These are phyloP conservation scores for Sinonovacula constricta DNA, from an alignment of 1,140 invertebrate genomes.

Conservation along the genomic window DNA sequence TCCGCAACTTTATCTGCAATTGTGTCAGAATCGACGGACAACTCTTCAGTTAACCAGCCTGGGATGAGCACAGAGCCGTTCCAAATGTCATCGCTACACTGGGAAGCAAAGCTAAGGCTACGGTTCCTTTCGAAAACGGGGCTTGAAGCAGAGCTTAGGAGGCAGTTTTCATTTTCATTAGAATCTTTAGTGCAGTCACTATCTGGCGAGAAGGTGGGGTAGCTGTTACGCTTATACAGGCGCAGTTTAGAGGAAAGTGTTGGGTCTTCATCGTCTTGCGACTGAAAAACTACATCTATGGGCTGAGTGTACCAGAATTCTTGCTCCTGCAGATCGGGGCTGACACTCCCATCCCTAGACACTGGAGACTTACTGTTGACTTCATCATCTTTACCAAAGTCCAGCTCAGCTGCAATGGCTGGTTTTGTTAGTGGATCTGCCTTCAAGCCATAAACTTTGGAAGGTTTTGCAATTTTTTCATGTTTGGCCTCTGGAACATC, in stretches of 20 bases:
- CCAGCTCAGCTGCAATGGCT: too few relatives aligned
- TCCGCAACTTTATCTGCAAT: constrained; percentile 9
- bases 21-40: too few relatives aligned
- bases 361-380: constrained; percentile 2
- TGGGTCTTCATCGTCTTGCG: constrained; percentile 39
- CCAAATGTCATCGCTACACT: constrained; percentile 37
- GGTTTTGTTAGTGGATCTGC: constrained; percentile 10
- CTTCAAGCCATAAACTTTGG: neutral
- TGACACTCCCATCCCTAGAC: constrained; percentile 53
- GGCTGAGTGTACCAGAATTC: constrained; percentile 67
- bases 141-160: constrained; percentile 13
- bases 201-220: constrained; percentile 51
- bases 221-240: constrained; percentile 63
- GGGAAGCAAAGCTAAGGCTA: constrained; percentile 13
- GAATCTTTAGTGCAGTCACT: constrained; percentile 14
- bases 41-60: constrained; percentile 40
- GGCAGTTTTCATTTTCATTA: neutral
- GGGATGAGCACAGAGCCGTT: constrained; percentile 42
- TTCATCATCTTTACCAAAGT: neutral
- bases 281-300: constrained; percentile 57
- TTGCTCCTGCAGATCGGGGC: constrained; percentile 66
- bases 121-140: constrained; percentile 12
- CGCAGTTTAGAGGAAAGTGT: constrained; percentile 45
- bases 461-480: neutral
- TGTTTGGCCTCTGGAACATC: neutral